Evolutionary conservation across 2,113 vertebrate species (phyloP).

Genomic region (Anhinga rufa): DNA sequence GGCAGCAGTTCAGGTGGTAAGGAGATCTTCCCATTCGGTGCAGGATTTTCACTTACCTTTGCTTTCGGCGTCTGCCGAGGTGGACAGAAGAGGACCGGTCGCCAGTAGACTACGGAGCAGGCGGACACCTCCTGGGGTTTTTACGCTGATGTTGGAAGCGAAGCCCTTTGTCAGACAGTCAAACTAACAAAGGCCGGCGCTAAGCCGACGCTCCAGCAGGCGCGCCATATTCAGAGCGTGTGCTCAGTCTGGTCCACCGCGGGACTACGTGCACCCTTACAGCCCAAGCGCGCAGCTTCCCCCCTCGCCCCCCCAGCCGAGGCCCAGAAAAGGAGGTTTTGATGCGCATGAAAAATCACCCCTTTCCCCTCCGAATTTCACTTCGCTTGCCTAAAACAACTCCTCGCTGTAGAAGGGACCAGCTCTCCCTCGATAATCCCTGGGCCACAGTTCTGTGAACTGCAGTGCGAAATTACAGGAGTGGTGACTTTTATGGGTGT

Average conservation of each 20-base stretch:
- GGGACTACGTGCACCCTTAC: fast-evolving
- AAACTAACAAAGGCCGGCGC: fast-evolving
- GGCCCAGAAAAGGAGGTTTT: too few relatives aligned
- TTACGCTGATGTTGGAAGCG: fast-evolving
- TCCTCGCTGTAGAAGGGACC: background rate
- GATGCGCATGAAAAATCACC: background rate
- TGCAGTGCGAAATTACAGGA: fast-evolving
- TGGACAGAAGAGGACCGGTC: background rate
- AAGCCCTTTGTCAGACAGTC: background rate
- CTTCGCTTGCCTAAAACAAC: background rate
- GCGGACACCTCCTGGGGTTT: background rate
- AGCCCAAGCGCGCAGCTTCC: background rate
- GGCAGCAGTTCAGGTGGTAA: background rate
- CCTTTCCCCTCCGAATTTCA: background rate
- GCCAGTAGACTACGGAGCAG: background rate
- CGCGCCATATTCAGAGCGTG: fast-evolving
- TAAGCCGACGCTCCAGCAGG: background rate
- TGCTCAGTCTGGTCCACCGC: fast-evolving
- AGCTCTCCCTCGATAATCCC: background rate
- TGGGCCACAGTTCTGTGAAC: background rate
- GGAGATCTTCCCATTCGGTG: fast-evolving
- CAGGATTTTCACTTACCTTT: background rate
- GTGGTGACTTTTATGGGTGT: background rate
- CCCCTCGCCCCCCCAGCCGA: fast-evolving
- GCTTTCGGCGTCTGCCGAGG: background rate